Conservation (phyloP, 2,113 vertebrate species). For the Hipposideros armiger region DNA sequence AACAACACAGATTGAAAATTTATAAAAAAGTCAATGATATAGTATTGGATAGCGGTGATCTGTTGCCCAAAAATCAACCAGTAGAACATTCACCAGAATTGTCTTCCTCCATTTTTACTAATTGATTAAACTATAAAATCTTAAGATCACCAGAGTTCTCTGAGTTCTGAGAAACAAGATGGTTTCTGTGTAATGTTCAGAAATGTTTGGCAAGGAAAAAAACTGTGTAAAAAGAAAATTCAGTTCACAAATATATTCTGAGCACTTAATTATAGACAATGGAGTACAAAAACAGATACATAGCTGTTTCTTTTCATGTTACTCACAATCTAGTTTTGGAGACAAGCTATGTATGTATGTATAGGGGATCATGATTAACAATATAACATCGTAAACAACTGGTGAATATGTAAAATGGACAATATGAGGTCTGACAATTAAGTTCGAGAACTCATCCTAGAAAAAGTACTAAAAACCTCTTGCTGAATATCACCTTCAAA, state of each 20-base stretch:
- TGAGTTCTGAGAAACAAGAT: neutral
- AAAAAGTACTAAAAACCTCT: too few species aligned
- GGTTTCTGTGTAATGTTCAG: neutral
- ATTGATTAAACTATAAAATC: neutral
- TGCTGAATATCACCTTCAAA: too few species aligned
- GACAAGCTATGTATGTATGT: neutral
- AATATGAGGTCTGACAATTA: neutral
- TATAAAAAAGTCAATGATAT: neutral
- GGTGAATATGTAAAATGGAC: neutral
- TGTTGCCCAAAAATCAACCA: neutral
- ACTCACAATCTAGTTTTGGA: neutral
- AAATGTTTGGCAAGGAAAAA: neutral
- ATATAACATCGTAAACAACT: neutral
- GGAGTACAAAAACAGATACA: neutral
- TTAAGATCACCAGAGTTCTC: neutral
- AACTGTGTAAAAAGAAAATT: neutral
- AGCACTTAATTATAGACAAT: neutral
- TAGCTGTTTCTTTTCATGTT: neutral
- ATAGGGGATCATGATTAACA: neutral
- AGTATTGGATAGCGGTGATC: constrained; percentile 8
- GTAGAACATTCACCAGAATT: neutral
- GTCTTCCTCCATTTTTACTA: constrained; percentile 1
- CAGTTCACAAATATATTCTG: neutral
- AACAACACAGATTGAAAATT: neutral
- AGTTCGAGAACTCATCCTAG: too few species aligned